Conservation (phyloP, 2,113 vertebrate genomes). For the Uria aalge region DNA sequence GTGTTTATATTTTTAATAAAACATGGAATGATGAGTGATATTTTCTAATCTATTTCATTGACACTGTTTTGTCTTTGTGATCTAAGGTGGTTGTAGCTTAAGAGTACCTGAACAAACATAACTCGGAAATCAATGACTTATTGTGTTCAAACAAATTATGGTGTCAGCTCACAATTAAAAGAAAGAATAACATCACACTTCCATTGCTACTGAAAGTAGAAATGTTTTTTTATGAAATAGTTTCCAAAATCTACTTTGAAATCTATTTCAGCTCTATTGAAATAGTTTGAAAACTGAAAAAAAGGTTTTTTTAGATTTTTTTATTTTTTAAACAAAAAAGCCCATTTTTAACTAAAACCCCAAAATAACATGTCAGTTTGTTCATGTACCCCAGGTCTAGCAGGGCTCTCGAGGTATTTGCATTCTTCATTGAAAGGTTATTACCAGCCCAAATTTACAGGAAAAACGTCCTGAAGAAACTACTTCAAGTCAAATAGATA, state of each 20-base stretch:
- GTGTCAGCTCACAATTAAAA: background rate
- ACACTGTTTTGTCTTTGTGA: background rate
- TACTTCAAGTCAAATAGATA: background rate
- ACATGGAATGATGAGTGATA: background rate
- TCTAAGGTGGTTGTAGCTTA: background rate
- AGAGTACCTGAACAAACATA: background rate
- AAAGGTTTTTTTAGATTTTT: background rate
- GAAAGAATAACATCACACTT: background rate
- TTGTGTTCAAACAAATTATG: background rate
- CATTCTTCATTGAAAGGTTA: background rate
- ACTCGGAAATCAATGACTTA: background rate
- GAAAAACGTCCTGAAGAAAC: background rate
- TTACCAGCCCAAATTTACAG: background rate
- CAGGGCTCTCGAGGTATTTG: background rate
- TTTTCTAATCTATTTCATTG: background rate
- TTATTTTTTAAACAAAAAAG: background rate
- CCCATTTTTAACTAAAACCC: background rate
- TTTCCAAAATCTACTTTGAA: background rate
- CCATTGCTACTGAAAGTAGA: background rate
- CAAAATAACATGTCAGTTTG: background rate
- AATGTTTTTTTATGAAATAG: background rate
- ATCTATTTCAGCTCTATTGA: background rate
- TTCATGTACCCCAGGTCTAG: background rate
- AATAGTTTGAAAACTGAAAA: background rate
- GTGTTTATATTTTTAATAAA: background rate